Base-by-base conservation (phyloP, 2,888 invertebrate species). In the Pristionchus japonicus region DNA sequence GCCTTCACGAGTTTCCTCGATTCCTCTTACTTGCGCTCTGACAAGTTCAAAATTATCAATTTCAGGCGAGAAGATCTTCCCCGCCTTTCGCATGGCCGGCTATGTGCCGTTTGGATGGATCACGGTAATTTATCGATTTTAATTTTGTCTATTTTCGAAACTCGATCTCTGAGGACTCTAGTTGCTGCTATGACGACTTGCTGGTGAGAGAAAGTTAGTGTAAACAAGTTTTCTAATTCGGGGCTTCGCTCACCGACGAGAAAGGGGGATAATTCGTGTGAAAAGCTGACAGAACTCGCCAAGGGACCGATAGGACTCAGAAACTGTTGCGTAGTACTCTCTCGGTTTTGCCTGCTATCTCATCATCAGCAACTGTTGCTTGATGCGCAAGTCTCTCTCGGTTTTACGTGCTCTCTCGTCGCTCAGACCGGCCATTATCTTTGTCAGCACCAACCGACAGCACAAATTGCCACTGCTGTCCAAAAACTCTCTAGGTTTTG, bases 31-130 rank as follows among this genome's bases (percentile, higher is more conserved):
- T n/a, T n/a, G n/a, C n/a, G n/a, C n/a, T n/a, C n/a, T n/a, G n/a
- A n/a, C n/a, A n/a, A n/a, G n/a, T n/a, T n/a, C 3, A 70, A 4
- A 95, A 95, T 91, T 95, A 95, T 70, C 95, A 0, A 95, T 2
- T 40, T 84, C 84, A 84, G 84, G 95, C 4, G 94, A 96, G 89
- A 95, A 95, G 90, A 94, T 95, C 4, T 94, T 95, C 67, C 95
- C 95, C 94, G 95, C 95, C 17, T 95, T 95, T 90, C 92, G 95
- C 89, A 96, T 96, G 95, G 95, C 95, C 89, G 95, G 95, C 23
- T 95, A 94, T 93, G 95, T 95, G 15, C 95, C 95, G 7, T 95
- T 95, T 93, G 95, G 95, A 87, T 94, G 95, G 89, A 95, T 95
- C 52, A 95, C 95, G 87, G 95, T 95, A 93, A 94, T 40, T 43